These are phyloP conservation scores for Clarias macrocephalus DNA, from an alignment of 2,113 vertebrate genomes.

Conservation along the genomic window DNA sequence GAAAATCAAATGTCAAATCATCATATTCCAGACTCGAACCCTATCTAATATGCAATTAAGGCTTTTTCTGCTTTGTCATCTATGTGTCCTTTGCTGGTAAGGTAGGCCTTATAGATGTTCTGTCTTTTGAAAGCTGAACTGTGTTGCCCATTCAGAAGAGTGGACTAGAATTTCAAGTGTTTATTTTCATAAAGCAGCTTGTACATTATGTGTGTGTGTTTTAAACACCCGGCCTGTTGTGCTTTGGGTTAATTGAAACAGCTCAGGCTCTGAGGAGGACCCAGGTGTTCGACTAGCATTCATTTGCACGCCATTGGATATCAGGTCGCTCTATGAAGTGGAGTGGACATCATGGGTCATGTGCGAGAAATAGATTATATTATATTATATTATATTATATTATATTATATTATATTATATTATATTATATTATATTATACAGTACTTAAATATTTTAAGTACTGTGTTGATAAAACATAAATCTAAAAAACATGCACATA, in stretches of 20 bases:
- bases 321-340: background rate
- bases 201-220: conserved; percentile 18
- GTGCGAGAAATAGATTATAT: background rate
- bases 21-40: conserved; percentile 1
- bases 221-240: conserved; percentile 37
- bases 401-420: background rate
- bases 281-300: conserved; percentile 47
- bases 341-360: conserved; percentile 11
- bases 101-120: conserved; percentile 15
- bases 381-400: too few relatives aligned
- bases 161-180: conserved; percentile 44
- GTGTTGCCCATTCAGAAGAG: background rate
- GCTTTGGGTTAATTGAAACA: conserved; percentile 44
- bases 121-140: conserved; percentile 45
- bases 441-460: background rate
- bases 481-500: background rate
- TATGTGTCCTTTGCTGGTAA: conserved; percentile 32
- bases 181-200: conserved; percentile 43
- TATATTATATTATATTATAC: too few relatives aligned
- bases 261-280: conserved; percentile 35
- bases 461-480: background rate
- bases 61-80: conserved; percentile 28
- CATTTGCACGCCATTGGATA: conserved; percentile 32
- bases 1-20: conserved; percentile 29
- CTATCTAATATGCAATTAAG: conserved; percentile 13